Evolutionary conservation across 2,797 vertebrate genomes (phyloP).

Genomic region (Sebastes iracundus): DNA sequence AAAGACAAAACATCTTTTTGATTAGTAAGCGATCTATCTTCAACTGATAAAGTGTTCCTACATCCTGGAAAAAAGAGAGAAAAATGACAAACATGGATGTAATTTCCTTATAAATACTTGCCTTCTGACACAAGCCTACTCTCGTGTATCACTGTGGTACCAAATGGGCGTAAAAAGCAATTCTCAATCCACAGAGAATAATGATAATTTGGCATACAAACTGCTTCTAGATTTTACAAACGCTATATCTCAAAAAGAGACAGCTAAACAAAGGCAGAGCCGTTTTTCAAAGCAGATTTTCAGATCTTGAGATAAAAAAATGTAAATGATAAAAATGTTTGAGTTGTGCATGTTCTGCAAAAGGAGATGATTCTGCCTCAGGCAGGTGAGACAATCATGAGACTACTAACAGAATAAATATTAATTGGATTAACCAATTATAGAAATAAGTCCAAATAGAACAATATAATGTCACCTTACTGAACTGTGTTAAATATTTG

Average conservation of each 20-base stretch:
- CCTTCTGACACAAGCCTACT: constrained; percentile 13
- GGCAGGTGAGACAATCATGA: background rate
- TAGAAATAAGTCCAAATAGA: background rate
- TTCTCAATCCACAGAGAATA: background rate
- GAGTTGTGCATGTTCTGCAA: background rate
- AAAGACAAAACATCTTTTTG: constrained; percentile 51
- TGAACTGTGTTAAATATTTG: constrained; percentile 6
- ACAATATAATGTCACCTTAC: background rate
- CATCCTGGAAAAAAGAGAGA: constrained; percentile 46
- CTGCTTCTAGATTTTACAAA: background rate
- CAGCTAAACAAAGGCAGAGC: background rate
- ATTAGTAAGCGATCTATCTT: constrained; percentile 44
- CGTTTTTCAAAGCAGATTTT: background rate
- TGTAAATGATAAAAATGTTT: background rate
- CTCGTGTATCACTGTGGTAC: background rate
- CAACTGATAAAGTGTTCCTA: constrained; percentile 24
- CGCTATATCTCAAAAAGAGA: background rate
- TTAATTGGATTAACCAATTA: constrained; percentile 9
- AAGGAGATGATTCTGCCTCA: constrained; percentile 12
- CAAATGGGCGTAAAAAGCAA: background rate
- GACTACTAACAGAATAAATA: background rate
- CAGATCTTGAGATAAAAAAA: background rate
- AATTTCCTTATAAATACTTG: constrained; percentile 18
- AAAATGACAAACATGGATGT: constrained; percentile 8
- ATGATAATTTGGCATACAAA: background rate